Percentiles rank a stretch among this genome's conserved stretches.
Evolutionary conservation across 2,797 vertebrate genomes (phyloP).

Genomic region (Crypturellus tataupa): DNA sequence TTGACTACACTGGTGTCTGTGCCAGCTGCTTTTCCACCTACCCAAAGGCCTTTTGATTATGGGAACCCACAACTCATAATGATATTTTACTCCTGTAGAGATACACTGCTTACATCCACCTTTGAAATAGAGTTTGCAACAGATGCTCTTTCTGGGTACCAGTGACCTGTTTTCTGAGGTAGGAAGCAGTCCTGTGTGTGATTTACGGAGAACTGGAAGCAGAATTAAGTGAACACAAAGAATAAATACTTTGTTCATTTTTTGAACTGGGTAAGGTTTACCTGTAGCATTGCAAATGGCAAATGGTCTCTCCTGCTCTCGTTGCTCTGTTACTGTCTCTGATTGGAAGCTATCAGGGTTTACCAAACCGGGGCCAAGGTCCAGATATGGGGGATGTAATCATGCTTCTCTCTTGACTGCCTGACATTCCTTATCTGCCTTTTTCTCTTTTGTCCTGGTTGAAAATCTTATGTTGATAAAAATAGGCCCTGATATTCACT

Average conservation of each 20-base stretch:
- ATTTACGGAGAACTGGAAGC: background rate
- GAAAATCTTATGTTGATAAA: slow-evolving; percentile 19
- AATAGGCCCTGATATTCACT: background rate
- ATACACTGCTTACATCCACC: background rate
- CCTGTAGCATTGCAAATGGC: background rate
- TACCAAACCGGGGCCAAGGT: background rate
- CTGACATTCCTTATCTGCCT: background rate
- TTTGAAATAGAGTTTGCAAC: background rate
- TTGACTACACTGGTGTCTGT: slow-evolving; percentile 49
- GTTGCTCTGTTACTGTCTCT: background rate
- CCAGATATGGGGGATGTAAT: background rate
- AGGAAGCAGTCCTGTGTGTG: background rate
- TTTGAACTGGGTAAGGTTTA: background rate
- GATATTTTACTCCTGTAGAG: slow-evolving; percentile 36
- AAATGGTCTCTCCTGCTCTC: background rate
- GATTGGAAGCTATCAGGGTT: background rate
- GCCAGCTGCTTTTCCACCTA: slow-evolving; percentile 74
- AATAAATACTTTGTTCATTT: background rate
- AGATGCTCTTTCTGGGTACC: slow-evolving; percentile 2
- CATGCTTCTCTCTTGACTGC: background rate
- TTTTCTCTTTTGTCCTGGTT: background rate
- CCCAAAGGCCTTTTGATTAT: slow-evolving; percentile 47
- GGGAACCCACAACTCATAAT: slow-evolving; percentile 26
- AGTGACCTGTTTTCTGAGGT: background rate
- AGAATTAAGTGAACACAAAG: background rate